Evolutionary conservation across 2,888 invertebrate species (phyloP), one percentile per base, ranked within the genome.

Genomic region (Ophion slaviceki): DNA sequence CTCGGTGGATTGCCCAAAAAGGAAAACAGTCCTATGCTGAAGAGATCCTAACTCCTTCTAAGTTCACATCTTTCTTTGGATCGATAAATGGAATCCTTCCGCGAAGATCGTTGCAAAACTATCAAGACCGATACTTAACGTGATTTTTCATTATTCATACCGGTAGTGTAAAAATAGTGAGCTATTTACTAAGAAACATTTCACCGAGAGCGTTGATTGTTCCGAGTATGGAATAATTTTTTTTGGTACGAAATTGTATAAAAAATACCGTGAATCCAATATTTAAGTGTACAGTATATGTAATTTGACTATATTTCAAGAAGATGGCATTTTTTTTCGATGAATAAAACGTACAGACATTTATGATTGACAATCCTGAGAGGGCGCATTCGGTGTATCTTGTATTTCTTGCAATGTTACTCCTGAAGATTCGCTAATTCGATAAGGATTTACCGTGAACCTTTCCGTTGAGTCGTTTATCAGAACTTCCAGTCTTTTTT

Each of bases 11-110:
- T 28, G 14, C 6, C 17, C 14, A 10, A 14, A 68, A 78, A 81
- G 66, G 74, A 79, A 74, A 36, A 64, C 62, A 24, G 78, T 10
- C 67, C 32, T 14, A 86, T 79, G 82, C 64, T 10, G 67, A n/a
- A n/a, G n/a, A 7, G 59, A 76, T 66, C 32, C 24, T 6, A 47
- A 66, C 10, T 36, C 17, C 2, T 11, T 53, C 59, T 24, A 64
- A 80, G 53, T 77, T 84, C 20, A 72, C 61, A 78, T 86, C 88
- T 82, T 68, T 36, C n/a, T 67, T 67, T 47, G 45, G 57, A 81
- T 75, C 62, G 14, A 53, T 53, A 57, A n/a, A 36, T 24, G 28
- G 53, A 64, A 70, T 85, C 8, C 40, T 40, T 40, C 40, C 7
- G 40, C 1, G 40, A 40, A 40, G 40, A 40, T 7, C 7, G 40